Evolutionary conservation across 2,113 vertebrate genomes (phyloP).

Genomic region (Aramus guarauna): DNA sequence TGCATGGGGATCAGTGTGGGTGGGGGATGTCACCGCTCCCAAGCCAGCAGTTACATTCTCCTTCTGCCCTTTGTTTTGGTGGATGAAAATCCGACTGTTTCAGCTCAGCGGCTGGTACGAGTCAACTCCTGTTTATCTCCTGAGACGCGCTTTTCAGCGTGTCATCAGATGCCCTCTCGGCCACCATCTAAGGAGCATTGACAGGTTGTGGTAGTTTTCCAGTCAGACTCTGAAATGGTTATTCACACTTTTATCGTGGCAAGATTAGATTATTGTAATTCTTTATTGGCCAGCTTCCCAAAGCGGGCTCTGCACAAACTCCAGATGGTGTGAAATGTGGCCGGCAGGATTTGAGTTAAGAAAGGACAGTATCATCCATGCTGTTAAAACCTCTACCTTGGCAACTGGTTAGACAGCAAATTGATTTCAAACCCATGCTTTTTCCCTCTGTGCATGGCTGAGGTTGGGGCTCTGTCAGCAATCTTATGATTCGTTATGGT

Average conservation of each 20-base stretch:
- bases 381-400: conserved; percentile 24
- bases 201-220: conserved; percentile 47
- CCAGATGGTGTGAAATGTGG: conserved; percentile 56
- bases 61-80: neutral
- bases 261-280: conserved; percentile 61
- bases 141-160: neutral
- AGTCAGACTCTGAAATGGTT: conserved; percentile 35
- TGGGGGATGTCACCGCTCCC: neutral
- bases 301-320: conserved; percentile 29
- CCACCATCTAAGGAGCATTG: neutral
- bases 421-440: neutral
- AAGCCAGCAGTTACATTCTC: neutral
- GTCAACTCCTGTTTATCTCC: neutral
- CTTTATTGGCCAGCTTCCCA: conserved; percentile 29
- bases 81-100: neutral
- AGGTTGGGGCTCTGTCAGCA: neutral
- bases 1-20: neutral
- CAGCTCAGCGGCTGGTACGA: neutral
- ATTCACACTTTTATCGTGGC: conserved; percentile 26
- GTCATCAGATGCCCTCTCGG: neutral
- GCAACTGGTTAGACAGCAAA: conserved; percentile 27
- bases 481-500: neutral
- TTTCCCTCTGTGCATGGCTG: neutral
- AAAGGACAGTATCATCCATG: conserved; percentile 9
- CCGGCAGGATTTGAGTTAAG: conserved; percentile 24